Conservation (phyloP, 2,797 vertebrate genomes). For the Hydrophis major region DNA sequence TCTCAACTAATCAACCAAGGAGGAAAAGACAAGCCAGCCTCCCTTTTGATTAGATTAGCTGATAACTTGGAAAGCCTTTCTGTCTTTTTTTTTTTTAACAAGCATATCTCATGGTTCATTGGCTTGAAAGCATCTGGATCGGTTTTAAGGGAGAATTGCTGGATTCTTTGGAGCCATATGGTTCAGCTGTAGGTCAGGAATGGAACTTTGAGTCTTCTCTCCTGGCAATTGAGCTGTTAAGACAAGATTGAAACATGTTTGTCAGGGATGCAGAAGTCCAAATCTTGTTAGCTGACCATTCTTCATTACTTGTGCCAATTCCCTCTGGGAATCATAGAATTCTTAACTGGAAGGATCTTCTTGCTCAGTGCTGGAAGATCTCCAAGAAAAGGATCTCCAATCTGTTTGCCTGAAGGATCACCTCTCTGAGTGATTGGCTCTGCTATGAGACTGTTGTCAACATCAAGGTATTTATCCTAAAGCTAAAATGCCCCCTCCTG, state of each 20-base stretch:
- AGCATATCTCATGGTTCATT: not conserved
- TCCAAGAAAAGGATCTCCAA: not conserved
- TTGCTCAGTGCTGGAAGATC: not conserved
- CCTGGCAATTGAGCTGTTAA: not conserved
- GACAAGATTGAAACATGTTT: not conserved
- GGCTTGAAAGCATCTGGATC: conserved; percentile 11
- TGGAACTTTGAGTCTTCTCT: not conserved
- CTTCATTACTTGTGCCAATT: not conserved
- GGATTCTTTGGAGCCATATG: not conserved
- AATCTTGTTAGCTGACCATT: not conserved
- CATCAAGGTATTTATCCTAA: not conserved
- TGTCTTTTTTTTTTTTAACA: not conserved
- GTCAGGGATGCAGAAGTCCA: not conserved
- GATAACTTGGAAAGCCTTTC: not conserved
- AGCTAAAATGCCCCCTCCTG: not conserved
- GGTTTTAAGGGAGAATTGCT: not conserved
- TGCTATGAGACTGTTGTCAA: not conserved
- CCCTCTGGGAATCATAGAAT: not conserved
- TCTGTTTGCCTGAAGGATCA: not conserved
- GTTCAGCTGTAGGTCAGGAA: not conserved
- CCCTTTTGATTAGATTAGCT: not conserved
- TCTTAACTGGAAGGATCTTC: not conserved
- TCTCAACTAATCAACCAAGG: not conserved
- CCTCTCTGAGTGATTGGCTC: not conserved
- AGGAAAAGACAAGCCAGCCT: not conserved